A percentile compares a stretch with the other conserved stretches of the same genome.
phyloP scores from a whole-genome alignment of 1,140 invertebrate species.

The Bombus confusus region DNA sequence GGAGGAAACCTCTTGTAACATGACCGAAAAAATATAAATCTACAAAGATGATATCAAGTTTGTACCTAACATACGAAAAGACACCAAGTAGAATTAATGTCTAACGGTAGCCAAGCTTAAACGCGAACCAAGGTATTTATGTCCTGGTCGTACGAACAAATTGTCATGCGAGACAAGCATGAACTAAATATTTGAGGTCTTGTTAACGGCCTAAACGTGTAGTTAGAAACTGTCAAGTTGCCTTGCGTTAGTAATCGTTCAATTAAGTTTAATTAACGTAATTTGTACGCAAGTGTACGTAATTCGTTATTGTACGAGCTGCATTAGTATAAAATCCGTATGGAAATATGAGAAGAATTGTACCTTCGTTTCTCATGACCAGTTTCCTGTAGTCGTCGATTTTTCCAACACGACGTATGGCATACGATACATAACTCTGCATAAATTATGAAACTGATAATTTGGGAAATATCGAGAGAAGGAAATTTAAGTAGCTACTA shows the following conservation, averaged over 20 bases:
- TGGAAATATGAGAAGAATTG: not conserved
- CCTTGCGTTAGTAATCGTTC: not conserved
- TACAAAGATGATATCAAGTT: constrained; percentile 55
- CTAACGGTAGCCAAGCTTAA: constrained; percentile 37
- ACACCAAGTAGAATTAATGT: constrained; percentile 46
- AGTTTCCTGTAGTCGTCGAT: not conserved
- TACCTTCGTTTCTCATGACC: too few species aligned
- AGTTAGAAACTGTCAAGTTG: not conserved
- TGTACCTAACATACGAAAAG: constrained; percentile 27
- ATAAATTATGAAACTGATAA: not conserved
- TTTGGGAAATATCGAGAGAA: not conserved
- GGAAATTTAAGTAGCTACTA: too few species aligned
- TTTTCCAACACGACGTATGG: not conserved
- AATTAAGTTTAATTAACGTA: not conserved
- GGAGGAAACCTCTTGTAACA: constrained; percentile 48
- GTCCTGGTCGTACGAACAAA: not conserved
- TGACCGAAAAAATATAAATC: constrained; percentile 56
- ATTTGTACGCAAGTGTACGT: not conserved
- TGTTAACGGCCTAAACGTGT: not conserved
- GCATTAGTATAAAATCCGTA: not conserved
- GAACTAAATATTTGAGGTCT: not conserved
- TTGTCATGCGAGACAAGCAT: not conserved
- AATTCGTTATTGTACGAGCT: not conserved
- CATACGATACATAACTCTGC: not conserved
- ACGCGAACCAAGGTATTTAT: not conserved